Conservation (phyloP, 2,113 vertebrate species). For the Asarcornis scutulata region DNA sequence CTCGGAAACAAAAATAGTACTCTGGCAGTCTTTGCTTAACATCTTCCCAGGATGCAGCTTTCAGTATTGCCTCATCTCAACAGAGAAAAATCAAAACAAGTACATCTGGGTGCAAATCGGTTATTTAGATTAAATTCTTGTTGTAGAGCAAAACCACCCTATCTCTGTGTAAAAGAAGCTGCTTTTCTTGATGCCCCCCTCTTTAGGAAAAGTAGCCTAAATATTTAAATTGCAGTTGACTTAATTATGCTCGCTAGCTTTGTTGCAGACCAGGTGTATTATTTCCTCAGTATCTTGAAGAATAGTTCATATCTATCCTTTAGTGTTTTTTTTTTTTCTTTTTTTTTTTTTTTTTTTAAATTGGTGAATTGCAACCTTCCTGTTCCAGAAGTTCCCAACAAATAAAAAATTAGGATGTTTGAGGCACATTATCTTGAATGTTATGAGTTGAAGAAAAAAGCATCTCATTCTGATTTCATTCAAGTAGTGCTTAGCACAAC, state of each 20-base stretch:
- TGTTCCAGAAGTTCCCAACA: background rate
- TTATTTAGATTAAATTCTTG: background rate
- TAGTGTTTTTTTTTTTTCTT: background rate
- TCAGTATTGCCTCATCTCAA: background rate
- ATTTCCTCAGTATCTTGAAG: background rate
- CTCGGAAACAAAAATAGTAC: constrained; percentile 4
- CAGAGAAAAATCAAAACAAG: background rate
- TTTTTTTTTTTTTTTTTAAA: background rate
- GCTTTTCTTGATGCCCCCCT: background rate
- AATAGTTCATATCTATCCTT: background rate
- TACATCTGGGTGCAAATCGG: background rate
- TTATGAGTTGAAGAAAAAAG: background rate
- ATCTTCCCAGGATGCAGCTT: background rate
- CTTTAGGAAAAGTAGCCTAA: background rate
- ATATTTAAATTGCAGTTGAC: background rate
- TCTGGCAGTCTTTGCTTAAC: background rate
- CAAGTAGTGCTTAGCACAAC: rapidly evolving
- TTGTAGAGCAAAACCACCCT: background rate
- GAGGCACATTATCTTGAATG: background rate
- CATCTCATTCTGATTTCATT: background rate
- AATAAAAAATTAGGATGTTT: background rate
- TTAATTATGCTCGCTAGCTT: background rate
- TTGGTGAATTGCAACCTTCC: background rate
- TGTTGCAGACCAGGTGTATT: background rate
- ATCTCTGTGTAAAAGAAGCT: background rate